Base-by-base conservation (phyloP, 92 coral and sea anemone genomes). In the Palythoa heliodiscus region DNA sequence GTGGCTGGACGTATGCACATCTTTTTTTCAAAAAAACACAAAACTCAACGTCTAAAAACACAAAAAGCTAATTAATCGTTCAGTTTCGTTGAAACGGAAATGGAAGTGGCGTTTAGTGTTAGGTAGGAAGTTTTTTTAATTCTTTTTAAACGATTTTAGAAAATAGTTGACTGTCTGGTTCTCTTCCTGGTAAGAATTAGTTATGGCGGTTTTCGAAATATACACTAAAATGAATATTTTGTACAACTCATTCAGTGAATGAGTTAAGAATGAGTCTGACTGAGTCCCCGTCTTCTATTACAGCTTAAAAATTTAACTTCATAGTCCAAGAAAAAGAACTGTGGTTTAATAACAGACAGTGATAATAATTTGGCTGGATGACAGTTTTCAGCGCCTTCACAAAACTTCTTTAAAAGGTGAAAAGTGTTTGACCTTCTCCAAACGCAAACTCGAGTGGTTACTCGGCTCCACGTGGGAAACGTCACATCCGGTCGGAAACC, bases 401-500 rank as follows among this genome's bases (percentile, higher is more conserved):
- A 15, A 57, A 13, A 57, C n/a, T 57, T 13, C n/a, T 57, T 15
- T 58, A 17, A 63, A 63, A 63, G 23, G 22, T 63, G 22, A 2
- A 63, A 63, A 17, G 22, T 17, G 19, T n/a, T 20, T 60, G 67
- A 60, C 66, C 7, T 29, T 29, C 35, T 29, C 35, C 2, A 19
- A 63, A 17, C 4, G 9, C 29, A 63, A 20, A 63, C 7, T 22
- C 52, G 70, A 60, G 71, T 80, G 84, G 84, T 80, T 53, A 53
- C 84, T 80, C 84, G 64, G 84, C 74, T 67, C 73, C 73, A 80
- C 73, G 57, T 40, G 60, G 24, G 13, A n/a, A 48, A 88, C 95
- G 97, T 93, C 97, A 93, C 86, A 89, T 93, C 97, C 97, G 89
- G 90, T 85, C 90, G 97, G 97, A 93, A 91, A 90, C 90, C 81